Base-by-base conservation (phyloP, 2,113 vertebrate genomes). In the Blennius ocellaris region DNA sequence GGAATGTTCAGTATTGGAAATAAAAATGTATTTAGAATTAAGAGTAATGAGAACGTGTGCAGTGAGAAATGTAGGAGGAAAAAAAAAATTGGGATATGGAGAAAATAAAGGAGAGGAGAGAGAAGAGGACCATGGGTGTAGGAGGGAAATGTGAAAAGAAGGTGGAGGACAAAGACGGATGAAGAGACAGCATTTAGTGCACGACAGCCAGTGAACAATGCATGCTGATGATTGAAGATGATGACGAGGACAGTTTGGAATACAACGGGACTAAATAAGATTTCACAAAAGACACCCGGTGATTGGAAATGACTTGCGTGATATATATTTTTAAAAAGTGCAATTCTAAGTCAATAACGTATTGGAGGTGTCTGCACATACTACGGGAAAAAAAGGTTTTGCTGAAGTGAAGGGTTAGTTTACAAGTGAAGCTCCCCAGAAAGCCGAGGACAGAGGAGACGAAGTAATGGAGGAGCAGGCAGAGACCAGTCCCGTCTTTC, bases 171-270 rank as follows among this genome's bases (percentile, higher is more conserved):
- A 79, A 70, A 76, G 71, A 89, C 2, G 62, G 58, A 81, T 62
- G 69, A 84, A 87, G 53, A 83, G 72, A 84, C 56, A 66, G 71
- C n/a, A 61, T 76, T 87, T 84, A 85, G 69, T 81, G 74, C 50
- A 70, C 52, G 75, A 76, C 70, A 79, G 44, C 72, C 53, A 71
- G 44, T 65, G 49, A 71, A 83, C 58, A 86, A 80, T 79, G 72
- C 40, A 68, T 67, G 83, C 59, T 73, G 59, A 78, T 61, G 68
- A 83, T 57, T 39, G 49, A 60, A n/a, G 56, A 56, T 47, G 57
- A 80, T 52, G 63, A 55, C 1, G 41, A 56, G 47, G 57, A 49
- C 12, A 48, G 17, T 49, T 5, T 48, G 38, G 71, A 58, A 2
- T 61, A n/a, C 44, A 59, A 64, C 8, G 36, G 41, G 9, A 36